These are phyloP conservation scores for Carcinoscorpius rotundicauda DNA, from an alignment of 1,140 invertebrate genomes.

Conservation along the genomic window DNA sequence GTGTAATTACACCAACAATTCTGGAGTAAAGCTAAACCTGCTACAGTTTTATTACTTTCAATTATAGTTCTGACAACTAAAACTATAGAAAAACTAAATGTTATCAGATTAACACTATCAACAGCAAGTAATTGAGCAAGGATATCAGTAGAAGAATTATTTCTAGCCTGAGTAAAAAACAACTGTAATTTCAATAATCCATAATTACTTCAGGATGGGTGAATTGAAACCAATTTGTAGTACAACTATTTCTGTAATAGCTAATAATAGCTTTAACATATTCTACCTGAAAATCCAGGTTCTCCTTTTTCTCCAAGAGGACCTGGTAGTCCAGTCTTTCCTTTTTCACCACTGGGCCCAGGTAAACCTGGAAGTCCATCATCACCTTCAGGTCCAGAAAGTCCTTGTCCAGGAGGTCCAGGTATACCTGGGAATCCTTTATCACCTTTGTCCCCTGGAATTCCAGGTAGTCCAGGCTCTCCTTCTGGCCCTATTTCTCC, in stretches of 20 bases:
- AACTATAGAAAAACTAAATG: no score
- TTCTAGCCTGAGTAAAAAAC: no score
- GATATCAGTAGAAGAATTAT: no score
- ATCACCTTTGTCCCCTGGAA: constrained; percentile 43
- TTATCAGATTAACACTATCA: no score
- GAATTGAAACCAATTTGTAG: no score
- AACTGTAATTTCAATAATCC: background rate
- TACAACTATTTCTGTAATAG: constrained; percentile 8
- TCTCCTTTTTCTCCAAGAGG: constrained; percentile 21
- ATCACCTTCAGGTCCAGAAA: constrained; percentile 13
- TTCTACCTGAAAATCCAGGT: constrained; percentile 25
- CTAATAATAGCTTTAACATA: constrained; percentile 18
- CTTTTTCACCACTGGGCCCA: constrained; percentile 42
- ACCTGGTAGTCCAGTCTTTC: constrained; percentile 25
- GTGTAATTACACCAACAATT: no score
- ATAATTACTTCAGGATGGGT: no score
- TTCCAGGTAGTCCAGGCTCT: constrained; percentile 52
- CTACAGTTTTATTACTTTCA: no score
- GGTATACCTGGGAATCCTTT: constrained; percentile 38
- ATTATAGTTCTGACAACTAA: no score
- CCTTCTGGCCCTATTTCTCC: constrained; percentile 47
- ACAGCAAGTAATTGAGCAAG: no score
- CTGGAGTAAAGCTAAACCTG: no score
- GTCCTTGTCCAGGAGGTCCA: constrained; percentile 36
- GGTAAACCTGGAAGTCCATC: constrained; percentile 13